Evolutionary conservation across 92 coral and sea anemone genomes (phyloP).

Genomic region (Heliopora coerulea): DNA sequence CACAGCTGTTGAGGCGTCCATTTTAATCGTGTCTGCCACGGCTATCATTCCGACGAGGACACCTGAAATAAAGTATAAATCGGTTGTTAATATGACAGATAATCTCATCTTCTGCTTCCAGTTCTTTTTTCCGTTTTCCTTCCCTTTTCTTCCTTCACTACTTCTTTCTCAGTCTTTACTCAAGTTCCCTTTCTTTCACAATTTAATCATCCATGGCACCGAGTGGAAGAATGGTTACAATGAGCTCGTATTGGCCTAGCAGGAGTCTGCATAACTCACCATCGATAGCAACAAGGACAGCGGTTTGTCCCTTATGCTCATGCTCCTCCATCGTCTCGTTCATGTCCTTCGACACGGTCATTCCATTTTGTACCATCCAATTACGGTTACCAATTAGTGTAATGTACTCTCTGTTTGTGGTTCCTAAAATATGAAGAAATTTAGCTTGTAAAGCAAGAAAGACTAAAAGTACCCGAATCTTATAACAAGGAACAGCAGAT

Average conservation of each 20-base stretch:
- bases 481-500: no score
- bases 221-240: no score
- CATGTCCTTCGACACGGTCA: slow-evolving; percentile 91
- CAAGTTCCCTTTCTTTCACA: no score
- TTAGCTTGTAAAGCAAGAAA: neutral
- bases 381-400: slow-evolving; percentile 91
- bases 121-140: no score
- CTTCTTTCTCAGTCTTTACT: no score
- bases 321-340: slow-evolving; percentile 86
- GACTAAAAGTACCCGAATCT: no score
- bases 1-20: slow-evolving; percentile 90
- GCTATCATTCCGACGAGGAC: slow-evolving; percentile 95
- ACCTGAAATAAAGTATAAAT: slow-evolving; percentile 44
- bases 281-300: slow-evolving; percentile 78
- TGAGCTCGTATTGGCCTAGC: no score
- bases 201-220: no score
- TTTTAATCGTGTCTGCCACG: slow-evolving; percentile 93
- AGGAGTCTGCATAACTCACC: slow-evolving; percentile 59
- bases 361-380: slow-evolving; percentile 93
- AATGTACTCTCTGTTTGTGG: slow-evolving; percentile 38
- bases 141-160: no score
- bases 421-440: neutral
- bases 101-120: neutral
- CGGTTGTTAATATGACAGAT: neutral
- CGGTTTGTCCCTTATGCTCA: slow-evolving; percentile 91